Percentiles rank a stretch among this genome's conserved stretches.
These are phyloP conservation scores for Spondyliosoma cantharus DNA, from an alignment of 2,797 vertebrate species.

Conservation along the genomic window DNA sequence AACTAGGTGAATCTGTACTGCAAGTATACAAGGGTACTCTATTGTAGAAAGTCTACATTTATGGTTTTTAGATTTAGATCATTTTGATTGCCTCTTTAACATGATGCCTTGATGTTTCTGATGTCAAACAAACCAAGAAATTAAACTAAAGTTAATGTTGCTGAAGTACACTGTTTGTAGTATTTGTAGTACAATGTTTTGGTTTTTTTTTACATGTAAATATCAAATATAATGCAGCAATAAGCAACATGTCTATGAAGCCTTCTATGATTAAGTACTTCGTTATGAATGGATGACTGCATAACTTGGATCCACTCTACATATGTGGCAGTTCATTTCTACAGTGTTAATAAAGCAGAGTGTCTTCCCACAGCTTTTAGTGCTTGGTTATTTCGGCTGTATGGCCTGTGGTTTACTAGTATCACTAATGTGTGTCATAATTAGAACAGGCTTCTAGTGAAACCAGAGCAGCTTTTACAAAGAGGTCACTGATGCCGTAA, in stretches of 20 bases:
- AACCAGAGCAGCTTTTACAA: neutral
- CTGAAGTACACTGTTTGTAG: neutral
- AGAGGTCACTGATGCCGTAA: neutral
- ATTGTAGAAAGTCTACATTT: neutral
- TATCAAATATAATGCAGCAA: neutral
- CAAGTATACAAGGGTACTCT: neutral
- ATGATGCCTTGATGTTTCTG: constrained; percentile 3
- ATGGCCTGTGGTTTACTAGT: neutral
- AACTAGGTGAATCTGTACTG: neutral
- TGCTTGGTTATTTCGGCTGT: neutral
- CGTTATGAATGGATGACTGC: neutral
- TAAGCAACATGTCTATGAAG: neutral
- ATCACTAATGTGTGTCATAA: neutral
- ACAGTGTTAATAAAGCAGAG: constrained; percentile 48
- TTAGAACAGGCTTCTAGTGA: constrained; percentile 5
- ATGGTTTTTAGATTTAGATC: neutral
- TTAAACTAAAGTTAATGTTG: neutral
- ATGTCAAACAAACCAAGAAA: constrained; percentile 11
- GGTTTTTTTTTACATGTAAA: constrained; percentile 1
- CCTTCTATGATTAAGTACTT: neutral
- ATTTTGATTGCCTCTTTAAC: neutral
- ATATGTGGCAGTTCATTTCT: constrained; percentile 6
- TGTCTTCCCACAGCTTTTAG: constrained; percentile 1
- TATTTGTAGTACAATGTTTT: neutral
- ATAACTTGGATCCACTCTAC: neutral